phyloP scores from a whole-genome alignment of 2,113 vertebrate genomes.

The Lagopus muta region DNA sequence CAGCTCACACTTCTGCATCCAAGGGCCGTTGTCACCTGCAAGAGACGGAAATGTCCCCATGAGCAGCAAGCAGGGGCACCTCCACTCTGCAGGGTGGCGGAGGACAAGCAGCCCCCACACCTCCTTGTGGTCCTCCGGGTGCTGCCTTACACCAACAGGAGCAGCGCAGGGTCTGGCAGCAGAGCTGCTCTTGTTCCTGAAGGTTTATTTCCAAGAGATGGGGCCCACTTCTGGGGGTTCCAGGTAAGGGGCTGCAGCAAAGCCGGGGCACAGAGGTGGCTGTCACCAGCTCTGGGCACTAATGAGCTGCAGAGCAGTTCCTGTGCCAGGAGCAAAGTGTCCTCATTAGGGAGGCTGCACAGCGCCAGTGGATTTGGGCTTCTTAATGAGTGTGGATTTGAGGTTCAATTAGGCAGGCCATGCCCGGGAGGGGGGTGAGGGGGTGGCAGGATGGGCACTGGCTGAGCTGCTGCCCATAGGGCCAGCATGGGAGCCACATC shows the following conservation, averaged over 20 bases:
- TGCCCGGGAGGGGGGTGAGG: neutral
- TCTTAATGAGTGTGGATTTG: slow-evolving; percentile 55
- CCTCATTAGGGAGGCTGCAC: slow-evolving; percentile 65
- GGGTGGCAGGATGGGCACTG: neutral
- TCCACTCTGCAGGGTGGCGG: accelerated
- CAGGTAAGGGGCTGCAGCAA: neutral
- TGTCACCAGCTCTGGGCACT: slow-evolving; percentile 2
- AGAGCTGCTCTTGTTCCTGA: neutral
- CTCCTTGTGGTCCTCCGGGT: neutral
- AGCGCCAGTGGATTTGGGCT: slow-evolving; percentile 50
- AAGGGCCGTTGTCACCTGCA: slow-evolving; percentile 96
- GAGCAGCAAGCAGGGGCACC: neutral
- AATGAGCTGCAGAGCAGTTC: slow-evolving; percentile 25
- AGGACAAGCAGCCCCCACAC: neutral
- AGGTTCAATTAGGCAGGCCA: slow-evolving; percentile 46
- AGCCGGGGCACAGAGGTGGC: neutral
- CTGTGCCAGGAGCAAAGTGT: neutral
- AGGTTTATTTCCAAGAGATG: neutral
- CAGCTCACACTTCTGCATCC: slow-evolving; percentile 95
- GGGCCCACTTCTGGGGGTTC: neutral
- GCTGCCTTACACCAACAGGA: neutral
- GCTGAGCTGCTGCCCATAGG: neutral
- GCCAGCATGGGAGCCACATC: accelerated
- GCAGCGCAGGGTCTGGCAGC: neutral
- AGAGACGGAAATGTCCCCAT: neutral